Conservation (phyloP, 2,888 invertebrate species). For the Lasioglossum oenotherae region DNA sequence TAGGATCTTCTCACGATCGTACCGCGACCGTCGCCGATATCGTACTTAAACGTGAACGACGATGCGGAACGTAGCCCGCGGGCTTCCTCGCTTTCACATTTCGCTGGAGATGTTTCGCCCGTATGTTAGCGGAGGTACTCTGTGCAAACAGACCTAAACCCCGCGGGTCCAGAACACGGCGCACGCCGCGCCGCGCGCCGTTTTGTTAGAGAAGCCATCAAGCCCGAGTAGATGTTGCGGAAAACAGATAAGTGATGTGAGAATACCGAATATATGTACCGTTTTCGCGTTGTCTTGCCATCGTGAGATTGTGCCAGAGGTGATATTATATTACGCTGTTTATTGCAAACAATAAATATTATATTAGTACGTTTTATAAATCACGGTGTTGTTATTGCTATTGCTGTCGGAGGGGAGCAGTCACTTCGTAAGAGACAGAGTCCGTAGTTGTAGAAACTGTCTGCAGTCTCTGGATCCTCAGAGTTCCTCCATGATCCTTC, state of each 20-base stretch:
- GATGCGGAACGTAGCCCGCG: slow-evolving; percentile 65
- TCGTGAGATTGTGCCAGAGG: slow-evolving; percentile 85
- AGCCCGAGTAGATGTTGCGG: slow-evolving; percentile 27
- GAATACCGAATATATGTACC: slow-evolving; percentile 64
- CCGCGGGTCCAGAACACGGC: slow-evolving; percentile 4
- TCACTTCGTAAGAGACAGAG: background rate
- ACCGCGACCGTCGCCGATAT: slow-evolving; percentile 52
- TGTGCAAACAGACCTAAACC: slow-evolving; percentile 26
- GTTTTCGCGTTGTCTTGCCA: slow-evolving; percentile 83
- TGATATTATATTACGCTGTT: slow-evolving; percentile 84
- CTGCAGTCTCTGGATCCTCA: background rate
- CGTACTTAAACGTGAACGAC: slow-evolving; percentile 67
- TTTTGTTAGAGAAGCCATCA: slow-evolving; percentile 37
- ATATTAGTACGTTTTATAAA: slow-evolving; percentile 85
- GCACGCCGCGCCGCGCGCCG: slow-evolving; percentile 1
- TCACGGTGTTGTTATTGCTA: slow-evolving; percentile 36
- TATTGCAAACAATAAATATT: slow-evolving; percentile 84
- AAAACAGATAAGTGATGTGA: slow-evolving; percentile 52
- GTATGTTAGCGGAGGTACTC: slow-evolving; percentile 64
- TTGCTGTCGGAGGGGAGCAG: background rate
- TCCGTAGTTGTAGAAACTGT: background rate
- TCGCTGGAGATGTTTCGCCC: slow-evolving; percentile 72
- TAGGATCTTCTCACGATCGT: slow-evolving; percentile 61
- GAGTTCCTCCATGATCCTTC: background rate
- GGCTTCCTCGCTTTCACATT: slow-evolving; percentile 69